phyloP scores from a whole-genome alignment of 2,797 vertebrate genomes.

The Clangula hyemalis region DNA sequence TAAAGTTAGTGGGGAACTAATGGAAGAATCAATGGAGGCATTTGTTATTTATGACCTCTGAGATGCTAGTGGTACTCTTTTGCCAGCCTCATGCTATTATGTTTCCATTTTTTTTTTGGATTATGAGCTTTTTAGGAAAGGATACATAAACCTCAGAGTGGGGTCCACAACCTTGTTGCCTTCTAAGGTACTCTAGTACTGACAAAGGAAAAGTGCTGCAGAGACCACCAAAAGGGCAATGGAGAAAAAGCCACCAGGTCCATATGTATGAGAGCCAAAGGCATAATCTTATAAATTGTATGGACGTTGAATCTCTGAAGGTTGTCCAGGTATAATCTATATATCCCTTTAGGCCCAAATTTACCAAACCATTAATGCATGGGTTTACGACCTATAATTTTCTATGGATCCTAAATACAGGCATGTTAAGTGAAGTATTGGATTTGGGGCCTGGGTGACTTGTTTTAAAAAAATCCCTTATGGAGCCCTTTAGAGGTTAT shows the following conservation, averaged over 20 bases:
- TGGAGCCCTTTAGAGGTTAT: neutral
- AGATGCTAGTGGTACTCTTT: neutral
- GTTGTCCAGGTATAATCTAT: constrained; percentile 34
- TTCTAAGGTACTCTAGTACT: neutral
- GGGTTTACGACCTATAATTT: constrained; percentile 47
- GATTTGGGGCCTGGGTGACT: neutral
- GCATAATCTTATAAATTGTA: constrained; percentile 41
- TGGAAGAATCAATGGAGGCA: neutral
- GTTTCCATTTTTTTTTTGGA: neutral
- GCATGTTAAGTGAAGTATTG: neutral
- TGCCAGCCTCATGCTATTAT: neutral
- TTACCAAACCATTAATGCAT: constrained; percentile 19
- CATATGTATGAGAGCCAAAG: neutral
- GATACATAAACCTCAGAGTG: neutral
- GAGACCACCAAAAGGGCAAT: neutral
- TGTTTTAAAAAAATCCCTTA: constrained; percentile 6
- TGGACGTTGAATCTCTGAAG: constrained; percentile 36
- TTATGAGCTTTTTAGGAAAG: neutral
- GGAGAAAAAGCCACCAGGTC: neutral
- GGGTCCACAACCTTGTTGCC: neutral
- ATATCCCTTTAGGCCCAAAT: constrained; percentile 36
- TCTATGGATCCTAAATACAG: neutral
- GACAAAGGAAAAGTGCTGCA: neutral
- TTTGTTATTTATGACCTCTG: neutral
- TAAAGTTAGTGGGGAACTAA: neutral